Evolutionary conservation across 2,797 vertebrate genomes (phyloP), one percentile per base, ranked within the genome.

Genomic region (Chrosomus eos): DNA sequence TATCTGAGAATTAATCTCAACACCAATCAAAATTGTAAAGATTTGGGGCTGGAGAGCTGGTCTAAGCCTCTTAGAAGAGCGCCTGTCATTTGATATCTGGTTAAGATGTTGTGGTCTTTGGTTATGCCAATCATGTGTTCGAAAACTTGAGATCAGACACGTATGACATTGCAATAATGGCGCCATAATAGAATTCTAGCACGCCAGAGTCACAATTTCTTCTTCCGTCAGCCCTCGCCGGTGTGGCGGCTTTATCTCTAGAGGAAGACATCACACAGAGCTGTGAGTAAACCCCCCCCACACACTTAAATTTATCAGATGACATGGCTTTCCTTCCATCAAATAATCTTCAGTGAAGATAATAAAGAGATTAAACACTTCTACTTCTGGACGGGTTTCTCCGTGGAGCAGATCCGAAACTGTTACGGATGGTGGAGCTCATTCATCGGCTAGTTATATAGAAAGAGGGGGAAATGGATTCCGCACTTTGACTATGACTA

Each of bases 401-500:
- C 82, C 16, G 23, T 78, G 73, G 51, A 66, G 85, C 68, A 77
- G 74, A 89, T 83, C 76, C 21, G 45, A 70, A 87, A 82, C 80
- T 68, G 79, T 86, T 75, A 40, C 55, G 82, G 86, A 86, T 86
- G 87, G 89, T 85, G 38, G 71, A 84, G 72, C 33, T 36, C 87
- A 78, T 88, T 88, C 85, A 80, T 68, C 13, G 28, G 43, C 76
- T 76, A 77, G 72, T 87, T 91, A 86, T 90, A 89, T 88, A 88
- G 84, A 45, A 82, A 67, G 19, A 62, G 62, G 75, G 79, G 45
- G 75, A 85, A 87, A 83, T 80, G 80, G 86, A 86, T 87, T 90
- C 85, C 84, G 88, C 86, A 71, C 74, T 89, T 90, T 90, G 86
- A 88, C 88, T 88, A 85, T 85, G 85, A 89, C 88, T 90, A 89